Evolutionary conservation across 2,797 vertebrate genomes (phyloP).

Genomic region (Megalops cyprinoides): DNA sequence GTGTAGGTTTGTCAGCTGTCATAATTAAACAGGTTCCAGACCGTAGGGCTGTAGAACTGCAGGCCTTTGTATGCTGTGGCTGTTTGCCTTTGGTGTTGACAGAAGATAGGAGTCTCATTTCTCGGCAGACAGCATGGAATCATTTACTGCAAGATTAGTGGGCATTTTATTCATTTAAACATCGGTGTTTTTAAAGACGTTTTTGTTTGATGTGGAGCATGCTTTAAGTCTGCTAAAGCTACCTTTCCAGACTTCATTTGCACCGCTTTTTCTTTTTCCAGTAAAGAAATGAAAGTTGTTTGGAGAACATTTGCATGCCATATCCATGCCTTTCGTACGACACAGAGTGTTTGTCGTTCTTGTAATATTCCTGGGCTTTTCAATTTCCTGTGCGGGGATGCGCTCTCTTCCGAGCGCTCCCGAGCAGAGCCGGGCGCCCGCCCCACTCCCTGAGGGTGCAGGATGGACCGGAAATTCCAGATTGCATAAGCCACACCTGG

Average conservation of each 20-base stretch:
- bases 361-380: constrained; percentile 59
- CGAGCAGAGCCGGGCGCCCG: not conserved
- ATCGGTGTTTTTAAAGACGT: no score
- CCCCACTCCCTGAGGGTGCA: constrained; percentile 49
- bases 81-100: no score
- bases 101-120: no score
- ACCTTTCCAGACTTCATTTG: not conserved
- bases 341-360: no score
- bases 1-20: no score
- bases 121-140: no score
- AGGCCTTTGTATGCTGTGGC: no score
- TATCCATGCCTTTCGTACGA: no score
- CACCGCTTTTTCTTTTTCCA: not conserved
- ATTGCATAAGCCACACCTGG: constrained; percentile 55
- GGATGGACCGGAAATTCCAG: constrained; percentile 65
- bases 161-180: no score
- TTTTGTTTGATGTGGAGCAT: not conserved
- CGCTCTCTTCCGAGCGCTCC: constrained; percentile 32
- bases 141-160: no score
- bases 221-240: not conserved
- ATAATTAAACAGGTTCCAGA: no score
- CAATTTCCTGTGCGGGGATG: constrained; percentile 53
- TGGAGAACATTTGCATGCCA: not conserved
- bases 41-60: no score
- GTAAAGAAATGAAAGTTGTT: not conserved